Conservation (phyloP, 2,888 invertebrate species). For the Thereva unica region DNA sequence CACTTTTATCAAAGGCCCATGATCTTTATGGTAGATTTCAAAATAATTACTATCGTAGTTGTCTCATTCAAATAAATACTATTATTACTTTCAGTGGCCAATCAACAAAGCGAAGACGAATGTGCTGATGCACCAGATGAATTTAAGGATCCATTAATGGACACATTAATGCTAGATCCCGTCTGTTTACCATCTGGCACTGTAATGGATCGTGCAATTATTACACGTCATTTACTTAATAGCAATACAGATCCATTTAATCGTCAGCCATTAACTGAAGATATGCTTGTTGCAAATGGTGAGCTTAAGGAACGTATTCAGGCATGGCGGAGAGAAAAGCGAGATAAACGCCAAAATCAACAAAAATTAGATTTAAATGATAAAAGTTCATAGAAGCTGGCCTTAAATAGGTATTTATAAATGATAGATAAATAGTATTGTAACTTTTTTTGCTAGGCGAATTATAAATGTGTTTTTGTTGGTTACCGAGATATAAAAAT, state of each 20-base stretch:
- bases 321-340: conserved; percentile 83
- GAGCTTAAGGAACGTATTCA: conserved; percentile 86
- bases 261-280: conserved; percentile 90
- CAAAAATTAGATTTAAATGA: conserved; percentile 49
- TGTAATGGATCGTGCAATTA: conserved; percentile 93
- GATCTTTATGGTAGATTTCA: conserved; percentile 66
- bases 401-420: background rate
- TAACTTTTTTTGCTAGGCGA: too few relatives aligned
- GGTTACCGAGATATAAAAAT: too few relatives aligned
- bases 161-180: conserved; percentile 95
- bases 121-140: conserved; percentile 95
- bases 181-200: conserved; percentile 88
- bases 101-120: conserved; percentile 88
- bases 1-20: conserved; percentile 76
- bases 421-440: too few relatives aligned
- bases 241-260: conserved; percentile 98
- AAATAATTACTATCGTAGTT: background rate
- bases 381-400: conserved; percentile 48
- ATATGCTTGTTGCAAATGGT: conserved; percentile 85
- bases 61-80: background rate
- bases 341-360: conserved; percentile 52
- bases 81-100: conserved; percentile 64
- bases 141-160: conserved; percentile 96
- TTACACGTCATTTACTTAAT: conserved; percentile 90
- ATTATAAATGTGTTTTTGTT: too few relatives aligned